phyloP scores from a whole-genome alignment of 2,797 vertebrate species.

The Pygocentrus nattereri region DNA sequence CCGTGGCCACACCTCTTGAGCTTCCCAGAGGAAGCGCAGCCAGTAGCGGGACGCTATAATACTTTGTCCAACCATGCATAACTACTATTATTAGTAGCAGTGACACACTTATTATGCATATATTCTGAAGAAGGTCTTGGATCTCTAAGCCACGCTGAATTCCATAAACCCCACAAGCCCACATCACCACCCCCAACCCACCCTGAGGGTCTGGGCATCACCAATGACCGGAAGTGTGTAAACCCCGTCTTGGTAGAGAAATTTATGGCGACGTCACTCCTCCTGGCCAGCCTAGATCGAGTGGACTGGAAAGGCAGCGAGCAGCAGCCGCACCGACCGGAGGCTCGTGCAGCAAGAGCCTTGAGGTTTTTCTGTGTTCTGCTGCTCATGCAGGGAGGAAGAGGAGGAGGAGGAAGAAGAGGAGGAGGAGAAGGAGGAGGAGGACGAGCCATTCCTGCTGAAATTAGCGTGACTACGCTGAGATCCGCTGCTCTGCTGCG shows the following conservation, averaged over 20 bases:
- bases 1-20: too few species aligned
- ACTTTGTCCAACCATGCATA: too few species aligned
- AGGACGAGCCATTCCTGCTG: background rate
- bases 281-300: background rate
- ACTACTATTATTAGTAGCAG: background rate
- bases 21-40: too few species aligned
- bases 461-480: constrained; percentile 7
- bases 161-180: constrained; percentile 36
- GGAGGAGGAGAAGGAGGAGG: background rate
- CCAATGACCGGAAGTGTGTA: constrained; percentile 42
- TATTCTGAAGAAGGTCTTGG: background rate
- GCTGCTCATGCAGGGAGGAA: background rate
- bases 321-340: background rate
- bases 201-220: background rate
- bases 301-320: background rate
- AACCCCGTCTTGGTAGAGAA: constrained; percentile 7
- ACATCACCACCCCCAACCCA: background rate
- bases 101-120: constrained; percentile 2
- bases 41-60: too few species aligned
- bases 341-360: background rate
- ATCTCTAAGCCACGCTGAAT: constrained; percentile 22
- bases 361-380: background rate
- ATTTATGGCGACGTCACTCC: constrained; percentile 26
- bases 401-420: background rate
- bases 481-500: background rate